These are phyloP conservation scores for Xerus rutilus DNA, from an alignment of 2,797 vertebrate genomes.

Conservation along the genomic window DNA sequence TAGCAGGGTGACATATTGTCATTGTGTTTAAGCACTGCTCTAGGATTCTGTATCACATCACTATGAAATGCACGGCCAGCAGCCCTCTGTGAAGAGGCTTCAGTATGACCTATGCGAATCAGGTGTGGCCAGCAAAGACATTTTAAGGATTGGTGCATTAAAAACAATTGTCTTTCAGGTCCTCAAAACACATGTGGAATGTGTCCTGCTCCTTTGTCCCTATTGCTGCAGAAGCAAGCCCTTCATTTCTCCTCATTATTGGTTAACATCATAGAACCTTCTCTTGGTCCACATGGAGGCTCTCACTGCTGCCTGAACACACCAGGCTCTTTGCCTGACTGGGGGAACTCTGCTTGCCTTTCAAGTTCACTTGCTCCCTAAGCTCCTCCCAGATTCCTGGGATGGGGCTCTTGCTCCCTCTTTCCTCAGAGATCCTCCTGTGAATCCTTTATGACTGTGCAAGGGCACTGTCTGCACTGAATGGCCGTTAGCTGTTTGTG, in stretches of 20 bases:
- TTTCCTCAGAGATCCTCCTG: not conserved
- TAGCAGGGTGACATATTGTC: not conserved
- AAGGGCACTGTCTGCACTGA: no score
- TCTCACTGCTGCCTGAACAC: not conserved
- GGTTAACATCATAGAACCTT: not conserved
- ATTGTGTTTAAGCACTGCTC: not conserved
- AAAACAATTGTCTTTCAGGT: conserved; percentile 29
- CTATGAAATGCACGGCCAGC: not conserved
- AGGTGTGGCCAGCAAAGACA: conserved; percentile 27
- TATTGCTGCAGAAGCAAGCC: not conserved
- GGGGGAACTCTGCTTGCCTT: not conserved
- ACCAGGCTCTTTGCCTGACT: not conserved
- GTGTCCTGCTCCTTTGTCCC: not conserved
- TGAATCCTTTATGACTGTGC: not conserved
- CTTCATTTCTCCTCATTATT: not conserved
- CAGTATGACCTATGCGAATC: conserved; percentile 5
- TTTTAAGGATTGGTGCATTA: conserved; percentile 49
- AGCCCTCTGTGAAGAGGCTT: not conserved
- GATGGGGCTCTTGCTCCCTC: fast-evolving
- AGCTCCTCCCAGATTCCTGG: not conserved
- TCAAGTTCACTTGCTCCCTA: not conserved
- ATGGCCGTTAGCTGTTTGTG: not conserved
- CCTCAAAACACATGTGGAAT: not conserved
- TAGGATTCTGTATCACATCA: not conserved
- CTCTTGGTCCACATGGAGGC: not conserved